phyloP scores from a whole-genome alignment of 2,888 invertebrate genomes.

The Mythimna pallens region DNA sequence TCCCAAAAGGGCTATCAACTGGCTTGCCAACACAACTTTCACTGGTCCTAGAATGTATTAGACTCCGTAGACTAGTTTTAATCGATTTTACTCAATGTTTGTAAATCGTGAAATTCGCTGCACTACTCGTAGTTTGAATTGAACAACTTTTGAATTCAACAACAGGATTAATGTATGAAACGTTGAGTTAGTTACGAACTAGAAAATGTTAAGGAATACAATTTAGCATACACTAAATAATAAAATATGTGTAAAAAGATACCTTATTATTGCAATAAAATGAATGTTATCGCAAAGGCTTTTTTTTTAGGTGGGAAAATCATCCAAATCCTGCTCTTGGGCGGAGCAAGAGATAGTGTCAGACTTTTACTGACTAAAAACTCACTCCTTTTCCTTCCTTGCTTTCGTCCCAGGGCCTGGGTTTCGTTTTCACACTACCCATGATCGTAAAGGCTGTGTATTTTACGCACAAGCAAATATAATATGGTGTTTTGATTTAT shows the following conservation, averaged over 20 bases:
- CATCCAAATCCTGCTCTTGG: no score
- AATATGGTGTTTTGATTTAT: not conserved
- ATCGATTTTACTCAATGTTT: constrained; percentile 66
- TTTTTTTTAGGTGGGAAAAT: no score
- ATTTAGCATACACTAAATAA: not conserved
- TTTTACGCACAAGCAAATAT: not conserved
- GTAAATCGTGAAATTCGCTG: constrained; percentile 56
- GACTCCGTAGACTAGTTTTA: constrained; percentile 57
- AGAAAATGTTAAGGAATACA: not conserved
- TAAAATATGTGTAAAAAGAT: not conserved
- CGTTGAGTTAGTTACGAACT: not conserved
- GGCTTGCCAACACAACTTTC: constrained; percentile 64
- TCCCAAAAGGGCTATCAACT: constrained; percentile 66
- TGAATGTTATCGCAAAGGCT: not conserved
- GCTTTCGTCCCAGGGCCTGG: no score
- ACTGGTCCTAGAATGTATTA: constrained; percentile 64
- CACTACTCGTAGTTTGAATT: constrained; percentile 19
- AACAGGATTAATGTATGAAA: constrained; percentile 8
- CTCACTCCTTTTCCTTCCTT: no score
- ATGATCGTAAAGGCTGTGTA: not conserved
- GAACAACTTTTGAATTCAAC: constrained; percentile 34
- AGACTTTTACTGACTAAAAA: no score
- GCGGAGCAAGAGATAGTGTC: no score
- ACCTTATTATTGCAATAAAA: not conserved
- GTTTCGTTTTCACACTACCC: no score